Percentiles rank a stretch among this genome's conserved stretches.
Conservation (phyloP, 2,797 vertebrate genomes). For the Neosilurus mollespiculum region DNA sequence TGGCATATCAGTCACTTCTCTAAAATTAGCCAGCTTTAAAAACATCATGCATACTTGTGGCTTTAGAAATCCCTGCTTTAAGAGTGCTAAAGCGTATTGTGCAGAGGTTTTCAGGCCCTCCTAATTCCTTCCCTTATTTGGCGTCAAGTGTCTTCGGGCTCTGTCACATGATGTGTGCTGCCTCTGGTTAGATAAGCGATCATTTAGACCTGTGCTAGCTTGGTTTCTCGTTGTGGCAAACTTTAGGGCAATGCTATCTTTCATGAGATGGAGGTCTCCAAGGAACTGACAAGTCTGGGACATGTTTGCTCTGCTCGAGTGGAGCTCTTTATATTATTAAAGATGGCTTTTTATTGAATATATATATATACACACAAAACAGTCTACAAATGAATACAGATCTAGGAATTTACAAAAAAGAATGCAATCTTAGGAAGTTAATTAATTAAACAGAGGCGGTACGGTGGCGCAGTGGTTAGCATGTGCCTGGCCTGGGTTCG, state of each 20-base stretch:
- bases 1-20: not conserved
- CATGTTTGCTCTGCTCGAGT: not conserved
- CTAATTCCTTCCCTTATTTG: constrained; percentile 54
- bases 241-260: not conserved
- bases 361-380: too few relatives aligned
- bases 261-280: not conserved
- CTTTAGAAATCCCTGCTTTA: not conserved
- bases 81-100: not conserved
- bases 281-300: not conserved
- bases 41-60: not conserved
- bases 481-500: too few relatives aligned
- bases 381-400: too few relatives aligned
- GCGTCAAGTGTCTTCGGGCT: constrained; percentile 55
- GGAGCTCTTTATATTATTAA: not conserved
- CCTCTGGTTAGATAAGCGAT: constrained; percentile 10
- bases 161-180: constrained; percentile 49
- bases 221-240: constrained; percentile 16
- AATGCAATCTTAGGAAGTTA: too few relatives aligned
- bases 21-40: not conserved
- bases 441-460: too few relatives aligned
- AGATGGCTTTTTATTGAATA: not conserved
- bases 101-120: not conserved
- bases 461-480: too few relatives aligned
- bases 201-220: not conserved
- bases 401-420: too few relatives aligned